phyloP scores from a whole-genome alignment of 2,888 invertebrate species.

The Cataglyphis cursor region DNA sequence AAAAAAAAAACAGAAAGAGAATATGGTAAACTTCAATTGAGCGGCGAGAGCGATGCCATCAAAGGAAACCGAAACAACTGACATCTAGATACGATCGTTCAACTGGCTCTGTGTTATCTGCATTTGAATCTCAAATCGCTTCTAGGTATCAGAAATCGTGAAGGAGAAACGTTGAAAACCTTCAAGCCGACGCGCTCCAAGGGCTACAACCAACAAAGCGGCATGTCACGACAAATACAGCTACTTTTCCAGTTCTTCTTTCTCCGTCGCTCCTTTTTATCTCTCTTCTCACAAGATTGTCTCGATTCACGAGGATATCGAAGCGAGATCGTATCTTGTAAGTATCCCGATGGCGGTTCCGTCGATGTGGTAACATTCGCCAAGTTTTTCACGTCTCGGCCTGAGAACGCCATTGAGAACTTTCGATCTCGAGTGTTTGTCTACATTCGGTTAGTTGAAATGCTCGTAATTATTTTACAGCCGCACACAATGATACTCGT shows the following conservation, averaged over 20 bases:
- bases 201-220: constrained; percentile 11
- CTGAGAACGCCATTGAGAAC: constrained; percentile 12
- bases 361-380: constrained; percentile 32
- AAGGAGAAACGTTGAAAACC: constrained; percentile 57
- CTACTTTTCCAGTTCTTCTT: constrained; percentile 44
- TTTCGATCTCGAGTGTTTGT: constrained; percentile 37
- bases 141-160: constrained; percentile 70
- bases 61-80: constrained; percentile 63
- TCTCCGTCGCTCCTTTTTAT: not conserved
- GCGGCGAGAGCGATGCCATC: constrained; percentile 57
- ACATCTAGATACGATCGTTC: constrained; percentile 65
- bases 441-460: constrained; percentile 17
- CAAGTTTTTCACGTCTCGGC: constrained; percentile 27
- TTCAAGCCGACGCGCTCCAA: constrained; percentile 40
- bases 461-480: not conserved
- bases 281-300: constrained; percentile 32
- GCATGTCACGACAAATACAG: constrained; percentile 59
- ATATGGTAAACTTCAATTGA: constrained; percentile 62
- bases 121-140: constrained; percentile 77
- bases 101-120: constrained; percentile 72
- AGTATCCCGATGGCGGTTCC: constrained; percentile 30
- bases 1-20: not conserved
- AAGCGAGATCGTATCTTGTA: constrained; percentile 41
- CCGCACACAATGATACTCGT: not conserved
- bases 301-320: constrained; percentile 39